phyloP scores from a whole-genome alignment of 2,797 vertebrate species.

The Anomalospiza imberbis region DNA sequence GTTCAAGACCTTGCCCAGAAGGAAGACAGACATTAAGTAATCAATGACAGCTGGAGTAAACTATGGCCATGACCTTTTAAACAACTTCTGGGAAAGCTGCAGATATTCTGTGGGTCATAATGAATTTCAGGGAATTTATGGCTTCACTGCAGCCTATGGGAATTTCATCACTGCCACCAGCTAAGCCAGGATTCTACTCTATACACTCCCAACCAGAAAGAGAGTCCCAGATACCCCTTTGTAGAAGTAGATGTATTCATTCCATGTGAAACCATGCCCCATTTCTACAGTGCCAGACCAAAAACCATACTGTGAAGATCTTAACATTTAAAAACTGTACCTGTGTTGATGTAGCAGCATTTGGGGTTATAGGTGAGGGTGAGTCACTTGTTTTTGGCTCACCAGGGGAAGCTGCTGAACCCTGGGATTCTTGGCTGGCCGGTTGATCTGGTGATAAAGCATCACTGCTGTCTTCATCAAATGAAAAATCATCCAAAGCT shows the following conservation, averaged over 20 bases:
- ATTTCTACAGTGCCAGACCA: neutral
- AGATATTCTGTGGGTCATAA: neutral
- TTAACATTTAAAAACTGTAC: conserved; percentile 65
- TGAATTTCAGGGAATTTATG: neutral
- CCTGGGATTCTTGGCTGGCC: conserved; percentile 85
- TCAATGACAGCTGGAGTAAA: neutral
- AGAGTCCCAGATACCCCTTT: neutral
- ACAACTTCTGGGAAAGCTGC: conserved; percentile 12
- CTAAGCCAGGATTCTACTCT: neutral
- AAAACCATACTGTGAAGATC: neutral
- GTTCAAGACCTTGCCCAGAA: conserved; percentile 29
- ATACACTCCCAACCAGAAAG: neutral
- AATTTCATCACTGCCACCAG: neutral
- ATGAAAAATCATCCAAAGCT: conserved; percentile 84
- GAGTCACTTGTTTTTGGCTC: conserved; percentile 79
- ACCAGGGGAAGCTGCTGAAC: conserved; percentile 80
- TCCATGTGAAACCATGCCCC: neutral
- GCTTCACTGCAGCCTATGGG: neutral
- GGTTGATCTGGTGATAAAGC: conserved; percentile 85
- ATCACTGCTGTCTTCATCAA: conserved; percentile 92
- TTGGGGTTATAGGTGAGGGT: conserved; percentile 70
- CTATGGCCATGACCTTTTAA: neutral
- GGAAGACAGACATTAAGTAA: conserved; percentile 3
- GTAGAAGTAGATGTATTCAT: neutral
- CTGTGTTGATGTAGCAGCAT: conserved; percentile 74